Evolutionary conservation across 2,113 vertebrate species (phyloP).

Genomic region (pig (Sus scrofa)): T2T-Sscrofa CM000812.6:17068001-17068500

Average conservation of each 20-base stretch:
- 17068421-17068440: too few relatives aligned
- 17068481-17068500: not conserved
- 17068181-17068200: not conserved
- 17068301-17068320: not conserved
- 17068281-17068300: not conserved
- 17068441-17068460: not conserved
- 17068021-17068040: not conserved
- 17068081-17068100: not conserved
- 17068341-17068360: conserved; percentile 37
- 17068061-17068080: not conserved
- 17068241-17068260: not conserved
- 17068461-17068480: not conserved
- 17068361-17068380: not conserved
- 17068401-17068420: not conserved
- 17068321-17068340: not conserved
- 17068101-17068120: not conserved
- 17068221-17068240: not conserved
- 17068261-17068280: not conserved
- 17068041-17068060: not conserved
- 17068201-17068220: not conserved
- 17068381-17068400: not conserved
- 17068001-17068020: not conserved
- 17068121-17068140: not conserved
- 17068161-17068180: conserved; percentile 32
- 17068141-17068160: not conserved